A percentile compares a stretch with the other conserved stretches of the same genome.
phyloP scores from a whole-genome alignment of 2,888 invertebrate genomes.

The Charanyca ferruginea region DNA sequence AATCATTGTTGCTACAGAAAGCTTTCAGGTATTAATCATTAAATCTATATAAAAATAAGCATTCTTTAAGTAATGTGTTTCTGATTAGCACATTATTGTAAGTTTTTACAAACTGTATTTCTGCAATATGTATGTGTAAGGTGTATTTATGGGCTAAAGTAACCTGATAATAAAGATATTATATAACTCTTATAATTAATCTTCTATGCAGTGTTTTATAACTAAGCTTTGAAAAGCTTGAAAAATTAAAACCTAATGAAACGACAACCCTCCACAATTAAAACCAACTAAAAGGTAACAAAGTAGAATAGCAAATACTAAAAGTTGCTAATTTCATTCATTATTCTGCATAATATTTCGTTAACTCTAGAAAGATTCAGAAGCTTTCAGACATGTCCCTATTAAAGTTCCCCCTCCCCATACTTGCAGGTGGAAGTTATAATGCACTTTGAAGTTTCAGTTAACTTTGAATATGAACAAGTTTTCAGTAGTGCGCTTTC shows the following conservation, averaged over 20 bases:
- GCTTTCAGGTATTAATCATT: too few relatives aligned
- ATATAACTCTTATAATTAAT: too few relatives aligned
- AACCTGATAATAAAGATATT: too few relatives aligned
- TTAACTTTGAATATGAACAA: conserved; percentile 77
- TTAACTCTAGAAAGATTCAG: conserved; percentile 71
- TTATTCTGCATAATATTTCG: conserved; percentile 64
- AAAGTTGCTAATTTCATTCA: conserved; percentile 64
- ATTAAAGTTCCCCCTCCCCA: conserved; percentile 63
- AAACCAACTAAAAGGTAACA: conserved; percentile 10
- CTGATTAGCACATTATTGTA: too few relatives aligned
- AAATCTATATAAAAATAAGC: too few relatives aligned
- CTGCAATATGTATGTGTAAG: too few relatives aligned
- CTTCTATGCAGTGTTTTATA: too few relatives aligned
- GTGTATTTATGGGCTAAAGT: too few relatives aligned
- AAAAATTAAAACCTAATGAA: background rate
- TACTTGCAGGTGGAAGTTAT: conserved; percentile 77
- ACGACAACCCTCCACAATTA: background rate
- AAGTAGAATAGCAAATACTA: conserved; percentile 41
- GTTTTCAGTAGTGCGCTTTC: conserved; percentile 68
- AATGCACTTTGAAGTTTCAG: conserved; percentile 77
- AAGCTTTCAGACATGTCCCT: conserved; percentile 74
- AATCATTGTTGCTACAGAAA: too few relatives aligned
- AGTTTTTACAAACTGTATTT: too few relatives aligned
- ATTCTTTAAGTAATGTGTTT: too few relatives aligned
- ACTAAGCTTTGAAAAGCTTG: too few relatives aligned